Base-by-base conservation (phyloP, 2,797 vertebrate species). In the Acrossocheilus wenchowensis region DNA sequence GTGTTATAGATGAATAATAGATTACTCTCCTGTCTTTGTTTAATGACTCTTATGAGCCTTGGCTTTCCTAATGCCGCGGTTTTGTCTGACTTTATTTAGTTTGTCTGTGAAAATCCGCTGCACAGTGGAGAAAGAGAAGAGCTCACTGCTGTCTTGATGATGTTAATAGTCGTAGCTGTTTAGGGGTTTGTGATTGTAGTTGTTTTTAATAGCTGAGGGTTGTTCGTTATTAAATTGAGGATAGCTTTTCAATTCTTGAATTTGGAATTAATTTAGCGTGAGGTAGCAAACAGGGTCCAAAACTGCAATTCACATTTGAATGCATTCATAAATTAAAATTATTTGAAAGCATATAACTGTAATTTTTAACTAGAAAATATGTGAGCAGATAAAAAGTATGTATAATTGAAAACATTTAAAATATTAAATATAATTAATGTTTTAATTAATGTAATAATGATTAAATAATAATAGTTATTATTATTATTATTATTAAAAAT, bases 1-100 rank as follows among this genome's bases (percentile, higher is more conserved):
- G 60, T 7, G 15, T 78, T 84, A 36, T 68, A 62, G 62, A 78
- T 78, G 62, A 84, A 84, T 84, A 84, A 78, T 78, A 78, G 45
- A 84, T 78, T 54, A 39, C 9, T 2, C 60, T 78, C 34, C 39
- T 34, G 30, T 78, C 83, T 78, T 78, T 84, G 74, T 84, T 84
- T 54, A 84, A 78, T 69, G 62, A 62, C 62, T 41, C 74, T 78
- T 75, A 43, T 75, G 73, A 77, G 43, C 26, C 48, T 30, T 23
- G 81, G 17, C 50, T 73, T 45, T 60, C 23, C 50, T 82, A 73
- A 82, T 43, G 81, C 81, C 3, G 41, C 0, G 6, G 52, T 43
- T 83, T 74, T 78, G 77, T 78, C 36, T 83, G 12, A 62, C 82
- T 64, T 74, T 62, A 45, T 73, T 83, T 74, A 62, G 39, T 1